Evolutionary conservation across 2,888 invertebrate genomes (phyloP).

Genomic region (Zygogramma bicolorata): DNA sequence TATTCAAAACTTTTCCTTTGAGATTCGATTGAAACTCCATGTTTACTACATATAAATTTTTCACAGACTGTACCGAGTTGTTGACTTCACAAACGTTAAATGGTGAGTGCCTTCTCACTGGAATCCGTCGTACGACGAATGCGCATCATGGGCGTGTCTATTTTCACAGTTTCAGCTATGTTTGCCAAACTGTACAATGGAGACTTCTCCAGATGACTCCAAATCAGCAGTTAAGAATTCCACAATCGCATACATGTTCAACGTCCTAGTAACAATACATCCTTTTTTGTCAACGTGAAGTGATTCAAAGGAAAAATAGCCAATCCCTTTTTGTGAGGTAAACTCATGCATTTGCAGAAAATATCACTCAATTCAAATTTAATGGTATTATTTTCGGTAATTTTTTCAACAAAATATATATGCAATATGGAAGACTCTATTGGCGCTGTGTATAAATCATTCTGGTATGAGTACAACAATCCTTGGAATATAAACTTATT

Average conservation of each 20-base stretch:
- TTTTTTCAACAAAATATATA: slow-evolving; percentile 14
- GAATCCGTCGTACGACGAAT: no score
- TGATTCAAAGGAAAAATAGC: slow-evolving; percentile 6
- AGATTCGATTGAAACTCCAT: no score
- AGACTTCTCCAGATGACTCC: not conserved
- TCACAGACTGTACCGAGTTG: no score
- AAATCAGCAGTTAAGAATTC: not conserved
- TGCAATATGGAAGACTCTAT: slow-evolving; percentile 11
- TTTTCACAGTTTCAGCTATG: no score
- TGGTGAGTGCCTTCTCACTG: no score
- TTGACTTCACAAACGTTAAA: no score
- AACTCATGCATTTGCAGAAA: slow-evolving; percentile 8
- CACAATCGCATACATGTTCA: not conserved
- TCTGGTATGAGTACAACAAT: not conserved
- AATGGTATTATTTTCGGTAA: not conserved
- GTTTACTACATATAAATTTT: no score
- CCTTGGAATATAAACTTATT: not conserved
- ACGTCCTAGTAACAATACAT: not conserved
- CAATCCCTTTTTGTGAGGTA: slow-evolving; percentile 10
- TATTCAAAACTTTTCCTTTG: no score
- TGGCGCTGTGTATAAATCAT: slow-evolving; percentile 18
- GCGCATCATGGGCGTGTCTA: no score
- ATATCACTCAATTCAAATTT: not conserved
- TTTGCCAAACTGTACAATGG: no score
- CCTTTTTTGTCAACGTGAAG: not conserved